Evolutionary conservation across 2,113 vertebrate genomes (phyloP).

Genomic region (Canis aureus): DNA sequence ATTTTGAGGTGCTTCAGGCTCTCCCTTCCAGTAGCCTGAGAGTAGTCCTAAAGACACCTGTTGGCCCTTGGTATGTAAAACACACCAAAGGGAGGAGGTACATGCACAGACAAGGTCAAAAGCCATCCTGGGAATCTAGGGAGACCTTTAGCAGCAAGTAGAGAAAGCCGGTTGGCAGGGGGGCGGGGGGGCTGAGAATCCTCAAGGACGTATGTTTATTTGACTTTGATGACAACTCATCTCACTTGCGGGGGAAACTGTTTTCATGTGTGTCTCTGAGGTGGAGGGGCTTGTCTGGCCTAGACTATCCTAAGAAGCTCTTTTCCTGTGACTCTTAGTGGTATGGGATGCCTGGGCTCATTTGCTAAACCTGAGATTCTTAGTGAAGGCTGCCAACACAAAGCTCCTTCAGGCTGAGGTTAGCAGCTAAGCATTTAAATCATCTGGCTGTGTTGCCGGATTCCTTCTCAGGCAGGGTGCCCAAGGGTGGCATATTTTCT

Average conservation of each 20-base stretch:
- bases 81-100: background rate
- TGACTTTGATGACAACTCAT: background rate
- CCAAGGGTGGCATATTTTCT: background rate
- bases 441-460: slow-evolving; percentile 36
- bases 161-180: background rate
- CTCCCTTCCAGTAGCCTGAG: background rate
- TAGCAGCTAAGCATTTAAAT: slow-evolving; percentile 72
- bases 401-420: slow-evolving; percentile 60
- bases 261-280: background rate
- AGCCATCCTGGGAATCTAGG: background rate
- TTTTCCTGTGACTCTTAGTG: background rate
- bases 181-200: background rate
- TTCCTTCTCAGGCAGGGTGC: slow-evolving; percentile 68
- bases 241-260: background rate
- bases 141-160: background rate
- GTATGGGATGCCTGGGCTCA: background rate
- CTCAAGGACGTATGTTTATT: background rate
- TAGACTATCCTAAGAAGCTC: background rate
- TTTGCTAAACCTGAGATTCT: slow-evolving; percentile 11
- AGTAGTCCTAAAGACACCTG: background rate
- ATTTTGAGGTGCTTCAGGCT: background rate
- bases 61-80: background rate
- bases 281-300: background rate
- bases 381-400: slow-evolving; percentile 43
- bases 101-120: background rate